phyloP scores from a whole-genome alignment of 2,797 vertebrate species.

The Emydoidea blandingii region DNA sequence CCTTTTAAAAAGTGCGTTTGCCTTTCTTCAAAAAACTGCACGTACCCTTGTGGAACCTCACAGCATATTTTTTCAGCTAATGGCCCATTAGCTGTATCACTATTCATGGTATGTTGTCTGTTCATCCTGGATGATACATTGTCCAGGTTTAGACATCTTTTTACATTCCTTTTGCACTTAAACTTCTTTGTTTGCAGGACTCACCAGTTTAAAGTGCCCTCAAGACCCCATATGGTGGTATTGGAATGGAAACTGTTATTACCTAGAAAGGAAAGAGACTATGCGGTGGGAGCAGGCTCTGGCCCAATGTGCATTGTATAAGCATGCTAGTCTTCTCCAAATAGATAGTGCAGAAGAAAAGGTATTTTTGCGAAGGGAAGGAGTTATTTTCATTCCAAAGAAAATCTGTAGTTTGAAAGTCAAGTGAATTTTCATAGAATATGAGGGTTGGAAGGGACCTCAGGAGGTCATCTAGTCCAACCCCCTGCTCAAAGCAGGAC shows the following conservation, averaged over 20 bases:
- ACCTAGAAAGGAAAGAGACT: conserved; percentile 6
- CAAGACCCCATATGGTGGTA: conserved; percentile 3
- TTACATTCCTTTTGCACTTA: background rate
- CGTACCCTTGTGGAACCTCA: background rate
- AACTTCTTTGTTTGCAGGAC: background rate
- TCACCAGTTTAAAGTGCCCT: conserved; percentile 9
- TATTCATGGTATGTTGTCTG: background rate
- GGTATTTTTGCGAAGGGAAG: background rate
- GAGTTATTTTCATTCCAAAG: background rate
- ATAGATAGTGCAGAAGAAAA: conserved; percentile 1
- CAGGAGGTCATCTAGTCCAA: too few relatives aligned
- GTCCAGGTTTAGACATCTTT: background rate
- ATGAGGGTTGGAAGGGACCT: too few relatives aligned
- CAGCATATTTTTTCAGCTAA: background rate
- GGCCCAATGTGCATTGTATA: background rate
- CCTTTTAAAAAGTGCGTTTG: background rate
- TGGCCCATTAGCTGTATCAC: background rate
- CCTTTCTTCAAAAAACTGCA: background rate
- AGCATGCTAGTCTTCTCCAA: background rate
- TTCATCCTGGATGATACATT: background rate
- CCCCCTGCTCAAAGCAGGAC: too few relatives aligned
- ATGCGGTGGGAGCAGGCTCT: background rate
- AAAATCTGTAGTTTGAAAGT: background rate
- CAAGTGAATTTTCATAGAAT: background rate
- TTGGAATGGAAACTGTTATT: conserved; percentile 17